Conservation (phyloP, 2,888 invertebrate species). For the Alloscopus bannaensis region DNA sequence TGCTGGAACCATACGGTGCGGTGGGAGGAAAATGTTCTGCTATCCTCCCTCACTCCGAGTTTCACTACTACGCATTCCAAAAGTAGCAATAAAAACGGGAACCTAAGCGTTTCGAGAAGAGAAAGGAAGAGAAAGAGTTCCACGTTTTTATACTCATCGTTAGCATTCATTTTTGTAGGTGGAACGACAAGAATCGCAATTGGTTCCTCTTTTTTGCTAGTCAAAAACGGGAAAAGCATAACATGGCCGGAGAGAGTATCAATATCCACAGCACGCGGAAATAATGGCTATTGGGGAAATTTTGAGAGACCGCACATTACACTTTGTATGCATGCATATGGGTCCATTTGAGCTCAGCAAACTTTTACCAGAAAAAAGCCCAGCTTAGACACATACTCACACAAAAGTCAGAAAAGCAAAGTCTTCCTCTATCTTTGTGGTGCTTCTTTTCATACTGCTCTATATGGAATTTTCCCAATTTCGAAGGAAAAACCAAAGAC, state of each 20-base stretch:
- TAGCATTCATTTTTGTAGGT: conserved; percentile 22
- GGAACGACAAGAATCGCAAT: conserved; percentile 42
- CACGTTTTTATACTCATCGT: conserved; percentile 18
- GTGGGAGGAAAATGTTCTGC: conserved; percentile 9
- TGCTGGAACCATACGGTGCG: neutral
- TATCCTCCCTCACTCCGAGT: neutral
- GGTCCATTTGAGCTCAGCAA: conserved; percentile 49
- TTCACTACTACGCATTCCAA: conserved; percentile 30
- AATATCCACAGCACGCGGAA: conserved; percentile 65
- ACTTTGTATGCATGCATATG: conserved; percentile 69
- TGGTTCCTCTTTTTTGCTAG: conserved; percentile 32
- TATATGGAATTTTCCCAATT: no score
- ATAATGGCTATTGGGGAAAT: conserved; percentile 67
- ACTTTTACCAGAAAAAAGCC: no score
- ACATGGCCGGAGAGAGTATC: conserved; percentile 46
- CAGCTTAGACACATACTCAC: no score
- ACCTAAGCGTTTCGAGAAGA: neutral
- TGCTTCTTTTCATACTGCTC: no score
- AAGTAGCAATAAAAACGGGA: conserved; percentile 44
- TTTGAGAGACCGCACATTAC: conserved; percentile 64
- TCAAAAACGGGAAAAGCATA: conserved; percentile 19
- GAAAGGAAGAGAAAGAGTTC: neutral
- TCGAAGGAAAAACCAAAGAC: no score
- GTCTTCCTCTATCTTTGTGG: no score
- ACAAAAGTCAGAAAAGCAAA: no score